phyloP scores from a whole-genome alignment of 1,140 invertebrate genomes.

The Planococcus citri region DNA sequence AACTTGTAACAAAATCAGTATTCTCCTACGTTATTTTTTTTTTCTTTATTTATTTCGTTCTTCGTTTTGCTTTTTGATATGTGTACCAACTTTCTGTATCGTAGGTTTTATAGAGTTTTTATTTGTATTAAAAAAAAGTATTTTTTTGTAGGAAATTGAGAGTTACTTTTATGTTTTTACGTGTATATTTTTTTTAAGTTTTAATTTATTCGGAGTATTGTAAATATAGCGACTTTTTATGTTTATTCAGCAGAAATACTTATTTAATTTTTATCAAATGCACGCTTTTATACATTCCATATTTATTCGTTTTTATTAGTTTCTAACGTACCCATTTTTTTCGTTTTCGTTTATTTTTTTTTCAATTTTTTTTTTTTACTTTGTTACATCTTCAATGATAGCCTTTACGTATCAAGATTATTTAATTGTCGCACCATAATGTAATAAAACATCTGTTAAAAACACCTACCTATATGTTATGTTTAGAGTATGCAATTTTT shows the following conservation, averaged over 20 bases:
- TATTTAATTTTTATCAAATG: constrained; percentile 13
- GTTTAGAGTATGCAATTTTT: background rate
- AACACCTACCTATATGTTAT: background rate
- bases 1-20: constrained; percentile 3
- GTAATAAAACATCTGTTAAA: background rate
- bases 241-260: background rate
- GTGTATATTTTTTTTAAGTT: constrained; percentile 16
- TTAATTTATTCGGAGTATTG: constrained; percentile 12
- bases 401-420: background rate
- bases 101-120: background rate
- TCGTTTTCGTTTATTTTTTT: background rate
- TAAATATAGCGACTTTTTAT: constrained; percentile 12
- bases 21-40: background rate
- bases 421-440: constrained; percentile 2
- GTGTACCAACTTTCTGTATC: too few species aligned
- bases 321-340: constrained; percentile 2
- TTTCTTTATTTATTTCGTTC: background rate
- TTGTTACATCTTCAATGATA: background rate
- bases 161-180: constrained; percentile 2
- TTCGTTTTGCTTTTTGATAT: background rate
- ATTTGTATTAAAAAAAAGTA: background rate
- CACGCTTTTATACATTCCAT: constrained; percentile 18
- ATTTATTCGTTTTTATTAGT: background rate
- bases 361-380: background rate
- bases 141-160: constrained; percentile 3